Conservation (phyloP, 2,797 vertebrate genomes). For the Aldrovandia affinis region DNA sequence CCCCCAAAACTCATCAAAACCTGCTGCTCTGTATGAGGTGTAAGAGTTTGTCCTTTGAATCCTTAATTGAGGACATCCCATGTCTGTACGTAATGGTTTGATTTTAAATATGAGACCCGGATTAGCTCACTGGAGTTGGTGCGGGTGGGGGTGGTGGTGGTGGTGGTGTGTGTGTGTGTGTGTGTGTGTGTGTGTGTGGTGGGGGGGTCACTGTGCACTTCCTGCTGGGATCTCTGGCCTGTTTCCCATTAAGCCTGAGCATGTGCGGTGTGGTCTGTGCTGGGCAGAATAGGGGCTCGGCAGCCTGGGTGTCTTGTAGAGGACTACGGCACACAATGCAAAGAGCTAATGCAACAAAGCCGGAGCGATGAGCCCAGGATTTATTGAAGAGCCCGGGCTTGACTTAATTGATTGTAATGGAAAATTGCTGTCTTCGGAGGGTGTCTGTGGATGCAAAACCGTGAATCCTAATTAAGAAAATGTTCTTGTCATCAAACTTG, state of each 20-base stretch:
- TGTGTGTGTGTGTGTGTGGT: background rate
- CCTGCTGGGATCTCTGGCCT: background rate
- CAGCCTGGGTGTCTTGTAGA: conserved; percentile 18
- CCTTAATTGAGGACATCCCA: background rate
- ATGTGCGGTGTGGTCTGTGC: background rate
- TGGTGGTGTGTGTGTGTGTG: background rate
- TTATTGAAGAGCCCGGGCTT: conserved; percentile 42
- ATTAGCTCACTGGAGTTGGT: too few relatives aligned
- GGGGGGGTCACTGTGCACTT: background rate
- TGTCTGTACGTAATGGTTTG: background rate
- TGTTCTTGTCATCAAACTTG: conserved; percentile 54
- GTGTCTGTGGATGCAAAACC: conserved; percentile 43
- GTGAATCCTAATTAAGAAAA: conserved; percentile 55
- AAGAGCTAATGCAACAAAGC: background rate
- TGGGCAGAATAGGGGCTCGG: background rate
- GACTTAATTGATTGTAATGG: conserved; percentile 50
- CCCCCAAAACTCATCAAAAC: too few relatives aligned
- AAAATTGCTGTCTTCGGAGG: conserved; percentile 50
- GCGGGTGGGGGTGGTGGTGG: too few relatives aligned
- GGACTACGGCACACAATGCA: background rate
- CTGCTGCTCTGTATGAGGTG: too few relatives aligned
- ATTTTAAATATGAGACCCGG: background rate
- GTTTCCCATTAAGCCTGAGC: background rate
- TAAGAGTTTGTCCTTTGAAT: too few relatives aligned
- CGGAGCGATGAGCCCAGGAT: conserved; percentile 36